A percentile compares a stretch with the other conserved stretches of the same genome.
These are phyloP conservation scores for Synanceia verrucosa DNA, from an alignment of 2,797 vertebrate species.

Conservation along the genomic window DNA sequence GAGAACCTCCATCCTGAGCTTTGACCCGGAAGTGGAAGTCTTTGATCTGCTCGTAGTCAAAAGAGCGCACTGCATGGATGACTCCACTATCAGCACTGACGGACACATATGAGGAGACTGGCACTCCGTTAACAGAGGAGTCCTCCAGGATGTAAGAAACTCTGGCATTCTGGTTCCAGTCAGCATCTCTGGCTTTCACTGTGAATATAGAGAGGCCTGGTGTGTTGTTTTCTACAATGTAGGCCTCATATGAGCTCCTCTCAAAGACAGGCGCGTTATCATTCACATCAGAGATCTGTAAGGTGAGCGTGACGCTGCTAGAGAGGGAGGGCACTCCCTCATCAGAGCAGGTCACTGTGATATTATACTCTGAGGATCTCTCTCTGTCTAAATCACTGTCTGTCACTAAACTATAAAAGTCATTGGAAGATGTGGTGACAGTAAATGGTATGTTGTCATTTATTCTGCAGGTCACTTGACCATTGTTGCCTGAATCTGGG, in stretches of 20 bases:
- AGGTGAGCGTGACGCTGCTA: slow-evolving; percentile 37
- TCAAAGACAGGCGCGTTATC: slow-evolving; percentile 57
- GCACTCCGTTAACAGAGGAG: too few species aligned
- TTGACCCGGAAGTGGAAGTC: too few species aligned
- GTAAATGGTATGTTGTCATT: slow-evolving; percentile 61
- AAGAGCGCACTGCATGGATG: too few species aligned
- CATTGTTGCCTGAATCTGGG: slow-evolving; percentile 70
- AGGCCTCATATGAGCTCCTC: slow-evolving; percentile 39
- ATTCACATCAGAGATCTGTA: slow-evolving; percentile 48
- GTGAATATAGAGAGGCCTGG: too few species aligned
- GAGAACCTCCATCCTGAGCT: too few species aligned
- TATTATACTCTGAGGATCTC: slow-evolving; percentile 60
- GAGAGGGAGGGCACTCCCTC: slow-evolving; percentile 61
- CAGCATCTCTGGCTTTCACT: too few species aligned
- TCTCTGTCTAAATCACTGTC: slow-evolving; percentile 61
- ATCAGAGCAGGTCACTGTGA: slow-evolving; percentile 77
- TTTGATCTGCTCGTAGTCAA: too few species aligned
- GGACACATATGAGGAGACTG: too few species aligned
- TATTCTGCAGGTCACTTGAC: slow-evolving; percentile 67
- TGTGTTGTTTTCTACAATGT: too few species aligned
- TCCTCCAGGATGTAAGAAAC: too few species aligned
- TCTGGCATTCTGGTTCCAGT: too few species aligned
- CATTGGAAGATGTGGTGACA: slow-evolving; percentile 61
- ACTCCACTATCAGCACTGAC: too few species aligned
- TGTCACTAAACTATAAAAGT: slow-evolving; percentile 62